Evolutionary conservation across 2,888 invertebrate genomes (phyloP).

Genomic region (Volucella zonaria): DNA sequence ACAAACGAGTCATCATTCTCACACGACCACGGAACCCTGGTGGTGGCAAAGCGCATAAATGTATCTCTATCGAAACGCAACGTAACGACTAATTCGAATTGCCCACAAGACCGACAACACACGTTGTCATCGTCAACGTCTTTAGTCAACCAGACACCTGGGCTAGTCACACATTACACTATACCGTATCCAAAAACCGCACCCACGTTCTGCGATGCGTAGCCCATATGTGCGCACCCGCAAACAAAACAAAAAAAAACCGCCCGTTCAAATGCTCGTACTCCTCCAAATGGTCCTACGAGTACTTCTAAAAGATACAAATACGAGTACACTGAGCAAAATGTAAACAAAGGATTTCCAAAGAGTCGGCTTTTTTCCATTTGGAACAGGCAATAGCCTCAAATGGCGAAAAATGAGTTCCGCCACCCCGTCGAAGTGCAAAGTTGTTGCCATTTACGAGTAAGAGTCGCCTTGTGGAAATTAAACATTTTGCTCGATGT

Average conservation of each 20-base stretch:
- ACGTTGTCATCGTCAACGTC: conserved; percentile 56
- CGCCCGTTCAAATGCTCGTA: conserved; percentile 17
- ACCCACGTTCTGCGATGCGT: conserved; percentile 73
- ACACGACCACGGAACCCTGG: conserved; percentile 23
- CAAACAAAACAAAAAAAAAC: conserved; percentile 44
- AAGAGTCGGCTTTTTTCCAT: conserved; percentile 11
- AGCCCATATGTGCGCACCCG: conserved; percentile 58
- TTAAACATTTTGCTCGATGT: conserved; percentile 69
- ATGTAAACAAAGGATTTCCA: conserved; percentile 69
- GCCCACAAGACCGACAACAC: conserved; percentile 59
- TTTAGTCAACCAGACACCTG: conserved; percentile 67
- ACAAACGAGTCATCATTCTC: conserved; percentile 65
- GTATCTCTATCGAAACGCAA: conserved; percentile 52
- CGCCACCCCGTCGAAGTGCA: conserved; percentile 31
- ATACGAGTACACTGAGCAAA: not conserved
- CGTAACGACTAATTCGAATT: conserved; percentile 63
- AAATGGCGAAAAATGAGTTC: conserved; percentile 2
- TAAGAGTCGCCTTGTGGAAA: conserved; percentile 48
- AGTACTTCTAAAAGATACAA: conserved; percentile 46
- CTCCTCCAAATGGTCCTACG: conserved; percentile 41
- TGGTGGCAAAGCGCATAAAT: too few species aligned
- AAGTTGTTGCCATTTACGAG: conserved; percentile 70
- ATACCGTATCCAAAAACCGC: conserved; percentile 59
- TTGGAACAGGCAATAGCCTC: conserved; percentile 22
- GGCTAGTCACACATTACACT: conserved; percentile 68